Evolutionary conservation across 2,888 invertebrate genomes (phyloP).

Genomic region (Drosophila robusta): DNA sequence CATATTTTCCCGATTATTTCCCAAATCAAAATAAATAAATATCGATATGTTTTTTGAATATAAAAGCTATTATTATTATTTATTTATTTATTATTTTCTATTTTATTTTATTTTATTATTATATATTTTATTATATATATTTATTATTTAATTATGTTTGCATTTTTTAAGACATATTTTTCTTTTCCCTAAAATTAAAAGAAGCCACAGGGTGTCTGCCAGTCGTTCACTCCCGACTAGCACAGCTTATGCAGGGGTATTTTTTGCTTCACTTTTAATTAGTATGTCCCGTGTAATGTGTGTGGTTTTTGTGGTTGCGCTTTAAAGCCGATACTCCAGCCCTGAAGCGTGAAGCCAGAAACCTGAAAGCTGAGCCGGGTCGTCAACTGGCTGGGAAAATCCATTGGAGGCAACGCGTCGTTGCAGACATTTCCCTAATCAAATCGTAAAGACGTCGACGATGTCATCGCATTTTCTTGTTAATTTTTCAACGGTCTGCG

Average conservation of each 20-base stretch:
- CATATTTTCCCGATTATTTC: too few relatives aligned
- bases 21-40: too few relatives aligned
- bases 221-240: background rate
- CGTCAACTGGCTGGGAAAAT: slow-evolving; percentile 8
- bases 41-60: too few relatives aligned
- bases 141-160: too few relatives aligned
- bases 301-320: slow-evolving; percentile 33
- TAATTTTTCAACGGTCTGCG: slow-evolving; percentile 61
- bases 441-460: slow-evolving; percentile 70
- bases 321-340: slow-evolving; percentile 23
- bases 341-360: background rate
- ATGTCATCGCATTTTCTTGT: slow-evolving; percentile 71
- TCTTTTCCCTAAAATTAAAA: too few relatives aligned
- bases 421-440: slow-evolving; percentile 80
- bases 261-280: slow-evolving; percentile 44
- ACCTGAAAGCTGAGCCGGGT: background rate
- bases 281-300: slow-evolving; percentile 44
- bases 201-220: background rate
- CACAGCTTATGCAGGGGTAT: background rate
- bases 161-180: too few relatives aligned
- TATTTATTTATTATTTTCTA: too few relatives aligned
- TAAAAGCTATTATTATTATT: too few relatives aligned
- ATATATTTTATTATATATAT: too few relatives aligned
- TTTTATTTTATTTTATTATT: too few relatives aligned
- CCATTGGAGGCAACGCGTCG: slow-evolving; percentile 32